Percentiles rank a stretch among this genome's conserved stretches.
Evolutionary conservation across 1,140 invertebrate genomes (phyloP).

Genomic region (Calliopsis andreniformis): DNA sequence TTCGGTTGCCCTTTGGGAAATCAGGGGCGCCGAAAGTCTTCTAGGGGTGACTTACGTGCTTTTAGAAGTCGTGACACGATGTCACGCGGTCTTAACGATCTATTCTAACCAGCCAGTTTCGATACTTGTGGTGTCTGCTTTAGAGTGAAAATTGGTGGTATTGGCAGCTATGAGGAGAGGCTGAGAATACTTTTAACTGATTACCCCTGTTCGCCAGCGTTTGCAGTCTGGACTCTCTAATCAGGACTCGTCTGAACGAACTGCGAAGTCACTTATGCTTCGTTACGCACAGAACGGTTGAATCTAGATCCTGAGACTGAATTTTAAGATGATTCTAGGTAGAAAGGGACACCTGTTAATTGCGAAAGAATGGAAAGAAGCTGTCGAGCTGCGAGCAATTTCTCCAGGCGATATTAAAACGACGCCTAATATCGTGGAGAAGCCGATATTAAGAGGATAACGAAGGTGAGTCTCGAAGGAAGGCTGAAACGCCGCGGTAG

Average conservation of each 20-base stretch:
- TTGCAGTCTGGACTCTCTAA: no score
- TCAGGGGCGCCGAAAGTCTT: conserved; percentile 20
- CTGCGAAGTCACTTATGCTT: no score
- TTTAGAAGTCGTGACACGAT: not conserved
- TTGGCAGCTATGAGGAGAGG: no score
- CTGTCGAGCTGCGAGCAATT: conserved; percentile 23
- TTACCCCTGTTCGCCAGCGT: no score
- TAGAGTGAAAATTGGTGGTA: no score
- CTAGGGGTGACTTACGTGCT: no score
- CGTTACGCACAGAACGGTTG: no score
- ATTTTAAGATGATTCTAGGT: not conserved
- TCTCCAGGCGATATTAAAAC: conserved; percentile 30
- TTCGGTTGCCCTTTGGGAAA: conserved; percentile 26
- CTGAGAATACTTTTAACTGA: no score
- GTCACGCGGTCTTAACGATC: not conserved
- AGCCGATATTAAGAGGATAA: conserved; percentile 35
- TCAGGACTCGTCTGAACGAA: no score
- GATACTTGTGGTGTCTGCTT: no score
- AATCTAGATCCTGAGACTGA: no score
- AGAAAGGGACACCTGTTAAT: not conserved
- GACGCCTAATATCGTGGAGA: conserved; percentile 18
- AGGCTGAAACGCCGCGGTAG: not conserved
- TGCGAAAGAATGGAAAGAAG: conserved; percentile 4
- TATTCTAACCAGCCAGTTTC: no score
- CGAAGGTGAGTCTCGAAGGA: conserved; percentile 19